Evolutionary conservation across 2,113 vertebrate species (phyloP), one percentile per base, ranked within the genome.

Genomic region (Rhegmatorhina hoffmannsi): DNA sequence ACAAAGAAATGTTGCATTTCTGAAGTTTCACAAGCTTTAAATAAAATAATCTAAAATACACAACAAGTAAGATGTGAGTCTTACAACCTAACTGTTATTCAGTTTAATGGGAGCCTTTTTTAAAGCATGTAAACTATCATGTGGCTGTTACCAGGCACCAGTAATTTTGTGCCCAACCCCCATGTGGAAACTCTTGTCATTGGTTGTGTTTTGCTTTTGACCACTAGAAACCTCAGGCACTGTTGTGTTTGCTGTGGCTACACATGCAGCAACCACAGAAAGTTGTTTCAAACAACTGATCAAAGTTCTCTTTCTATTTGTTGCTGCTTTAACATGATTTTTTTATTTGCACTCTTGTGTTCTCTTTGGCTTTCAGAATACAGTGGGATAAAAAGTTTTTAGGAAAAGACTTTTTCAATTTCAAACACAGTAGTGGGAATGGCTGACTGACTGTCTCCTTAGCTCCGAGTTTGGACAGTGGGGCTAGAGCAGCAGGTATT

Each of bases 201-300:
- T 83, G 63, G 43, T 14, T 93, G 50, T 86, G 33, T 93, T 93
- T 92, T 93, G 58, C 38, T 90, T 93, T 70, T 94, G 80, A 87
- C 86, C 89, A 86, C 83, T 76, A 62, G 68, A 89, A 92, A 67
- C 79, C 76, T 67, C 90, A 90, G 64, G 64, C 47, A 8, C 55
- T 96, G 72, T 93, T 89, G 24, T 88, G 80, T 86, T 94, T 75
- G 56, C 80, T 96, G 89, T 95, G 94, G 86, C 86, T 96, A 60
- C 80, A 75, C 8, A 49, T 89, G 92, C 64, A 90, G 28, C 68
- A 84, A 92, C 95, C 90, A 67, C 86, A 89, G 69, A 70, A 90
- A 93, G 80, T 34, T 87, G 68, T 81, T 95, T 90, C 33, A 86
- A 95, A 75, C 83, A 80, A 31, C 72, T 63, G 76, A 60, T 89